These are phyloP conservation scores for Drosophila mimica DNA, from an alignment of 2,888 invertebrate genomes.

Conservation along the genomic window DNA sequence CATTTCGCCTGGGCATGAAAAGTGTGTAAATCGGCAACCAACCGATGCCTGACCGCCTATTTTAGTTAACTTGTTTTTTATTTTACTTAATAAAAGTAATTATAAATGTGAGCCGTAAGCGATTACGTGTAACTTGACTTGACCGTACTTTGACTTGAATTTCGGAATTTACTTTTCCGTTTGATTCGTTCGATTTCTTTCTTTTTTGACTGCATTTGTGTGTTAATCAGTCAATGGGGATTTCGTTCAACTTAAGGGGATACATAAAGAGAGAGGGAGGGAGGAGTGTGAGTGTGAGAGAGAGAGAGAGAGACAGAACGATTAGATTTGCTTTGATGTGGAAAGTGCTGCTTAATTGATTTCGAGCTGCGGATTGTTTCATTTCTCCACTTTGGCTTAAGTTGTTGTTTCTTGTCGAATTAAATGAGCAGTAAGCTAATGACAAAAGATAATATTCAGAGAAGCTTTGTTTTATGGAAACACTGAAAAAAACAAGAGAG, in stretches of 20 bases:
- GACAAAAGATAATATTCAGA: background rate
- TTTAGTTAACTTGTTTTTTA: background rate
- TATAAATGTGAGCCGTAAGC: slow-evolving; percentile 35
- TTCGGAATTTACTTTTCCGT: slow-evolving; percentile 11
- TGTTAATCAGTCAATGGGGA: slow-evolving; percentile 65
- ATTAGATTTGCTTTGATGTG: slow-evolving; percentile 59
- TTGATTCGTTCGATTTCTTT: slow-evolving; percentile 31
- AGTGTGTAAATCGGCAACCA: slow-evolving; percentile 28
- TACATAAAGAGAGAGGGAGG: background rate
- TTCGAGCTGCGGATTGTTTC: slow-evolving; percentile 32
- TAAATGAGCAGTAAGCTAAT: slow-evolving; percentile 8
- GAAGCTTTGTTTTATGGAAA: background rate
- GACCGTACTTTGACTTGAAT: slow-evolving; percentile 5
- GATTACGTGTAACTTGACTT: slow-evolving; percentile 7
- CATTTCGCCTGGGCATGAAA: slow-evolving; percentile 33
- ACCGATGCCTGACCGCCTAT: slow-evolving; percentile 4
- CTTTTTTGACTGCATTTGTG: slow-evolving; percentile 60
- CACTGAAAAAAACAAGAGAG: background rate
- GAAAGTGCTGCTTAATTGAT: slow-evolving; percentile 57
- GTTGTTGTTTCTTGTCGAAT: slow-evolving; percentile 14
- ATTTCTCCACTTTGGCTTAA: slow-evolving; percentile 20
- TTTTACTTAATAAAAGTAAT: slow-evolving; percentile 48
- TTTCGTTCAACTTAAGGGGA: slow-evolving; percentile 19
- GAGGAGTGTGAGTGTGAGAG: too few relatives aligned
- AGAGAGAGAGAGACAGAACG: background rate